A percentile compares a stretch with the other conserved stretches of the same genome.
Evolutionary conservation across 2,113 vertebrate genomes (phyloP).

Genomic region (Solea solea): DNA sequence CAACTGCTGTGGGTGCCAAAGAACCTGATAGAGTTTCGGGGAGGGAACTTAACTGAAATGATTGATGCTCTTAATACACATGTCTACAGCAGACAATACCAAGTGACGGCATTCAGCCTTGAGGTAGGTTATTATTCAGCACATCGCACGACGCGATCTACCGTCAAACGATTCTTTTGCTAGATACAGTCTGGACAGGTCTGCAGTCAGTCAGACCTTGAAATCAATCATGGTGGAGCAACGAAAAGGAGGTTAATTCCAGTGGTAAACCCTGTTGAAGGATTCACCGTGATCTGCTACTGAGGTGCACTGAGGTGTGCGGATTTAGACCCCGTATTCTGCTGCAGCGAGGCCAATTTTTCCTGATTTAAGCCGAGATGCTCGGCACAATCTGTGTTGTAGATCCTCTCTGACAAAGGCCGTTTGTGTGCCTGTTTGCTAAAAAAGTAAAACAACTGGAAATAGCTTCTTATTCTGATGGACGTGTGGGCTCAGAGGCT

Average conservation of each 20-base stretch:
- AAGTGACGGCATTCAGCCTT: not conserved
- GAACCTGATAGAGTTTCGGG: too few species aligned
- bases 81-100: not conserved
- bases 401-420: constrained; percentile 28
- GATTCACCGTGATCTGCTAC: constrained; percentile 46
- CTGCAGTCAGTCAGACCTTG: constrained; percentile 65
- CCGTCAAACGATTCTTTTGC: constrained; percentile 48
- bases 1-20: too few species aligned
- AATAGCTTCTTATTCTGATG: constrained; percentile 61
- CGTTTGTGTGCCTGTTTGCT: constrained; percentile 23
- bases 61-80: too few species aligned
- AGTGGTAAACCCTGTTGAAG: constrained; percentile 40
- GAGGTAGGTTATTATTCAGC: constrained; percentile 15
- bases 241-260: constrained; percentile 60
- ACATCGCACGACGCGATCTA: not conserved
- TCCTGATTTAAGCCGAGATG: constrained; percentile 17
- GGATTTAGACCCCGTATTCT: constrained; percentile 29
- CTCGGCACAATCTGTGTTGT: constrained; percentile 11
- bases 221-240: constrained; percentile 70
- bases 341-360: constrained; percentile 2
- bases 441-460: constrained; percentile 33
- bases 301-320: constrained; percentile 18
- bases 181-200: constrained; percentile 53
- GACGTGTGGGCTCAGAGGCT: constrained; percentile 52
- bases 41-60: too few species aligned